Base-by-base conservation (phyloP, 2,888 invertebrate species). In the Diadegma fenestrale region DNA sequence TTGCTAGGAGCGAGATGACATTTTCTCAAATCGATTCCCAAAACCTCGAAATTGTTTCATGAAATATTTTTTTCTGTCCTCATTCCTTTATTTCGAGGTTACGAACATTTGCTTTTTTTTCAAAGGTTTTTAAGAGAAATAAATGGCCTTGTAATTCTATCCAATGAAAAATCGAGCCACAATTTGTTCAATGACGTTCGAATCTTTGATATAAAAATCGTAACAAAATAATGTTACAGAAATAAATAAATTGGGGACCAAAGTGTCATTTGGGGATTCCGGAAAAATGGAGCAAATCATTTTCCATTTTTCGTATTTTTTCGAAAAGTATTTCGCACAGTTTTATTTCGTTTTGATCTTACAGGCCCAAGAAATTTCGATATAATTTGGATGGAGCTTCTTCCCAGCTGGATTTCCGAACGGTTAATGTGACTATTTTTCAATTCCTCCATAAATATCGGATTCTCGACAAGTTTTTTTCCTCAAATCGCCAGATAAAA, bases 391-490 rank as follows among this genome's bases (percentile, higher is more conserved):
- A 58, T 58, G 58, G 14, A 14, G 37, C 37, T 54, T 2, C 33
- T 51, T 37, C 41, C 30, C 33, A 64, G 43, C 3, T 51, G 66
- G 45, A 48, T 58, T 26, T 73, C 2, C 30, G 73, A 61, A 73
- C 58, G n/a, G 61, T n/a, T 8, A 61, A 41, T 61, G 26, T 30
- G 41, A 26, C 73, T 69, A 6, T 48, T 45, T 61, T 30, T 69
- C 48, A 22, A 33, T 43, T 66, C 43, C 41, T 26, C 22, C 1
- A 66, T 19, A 33, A 41, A 41, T 22, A 33, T 71, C 82, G 48
- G 61, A 19, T 80, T 75, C 87, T 82, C 83, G 86, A 87, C 86
- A 89, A 87, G 85, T 87, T 86, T 84, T 72, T 71, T 73, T 66
- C 51, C 19, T 80, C 72, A 68, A 80, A 66, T 48, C 63, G 26